These are phyloP conservation scores for Apeira syringaria DNA, from an alignment of 2,888 invertebrate species.

Conservation along the genomic window DNA sequence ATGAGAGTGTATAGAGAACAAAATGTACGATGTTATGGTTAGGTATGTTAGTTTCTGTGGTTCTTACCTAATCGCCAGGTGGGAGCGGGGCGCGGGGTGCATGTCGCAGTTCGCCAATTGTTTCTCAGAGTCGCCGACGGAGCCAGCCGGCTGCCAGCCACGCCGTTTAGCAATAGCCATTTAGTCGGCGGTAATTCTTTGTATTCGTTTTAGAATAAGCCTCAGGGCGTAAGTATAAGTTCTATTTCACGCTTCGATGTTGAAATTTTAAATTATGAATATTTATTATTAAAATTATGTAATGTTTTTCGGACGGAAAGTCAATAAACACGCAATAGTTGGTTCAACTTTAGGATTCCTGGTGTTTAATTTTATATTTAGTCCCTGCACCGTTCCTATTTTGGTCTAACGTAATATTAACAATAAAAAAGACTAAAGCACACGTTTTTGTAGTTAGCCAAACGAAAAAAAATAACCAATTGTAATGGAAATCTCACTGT, in stretches of 20 bases:
- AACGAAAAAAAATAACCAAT: too few relatives aligned
- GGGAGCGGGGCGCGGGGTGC: neutral
- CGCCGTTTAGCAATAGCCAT: constrained; percentile 80
- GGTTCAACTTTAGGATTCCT: constrained; percentile 73
- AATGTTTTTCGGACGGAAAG: constrained; percentile 77
- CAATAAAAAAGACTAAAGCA: too few relatives aligned
- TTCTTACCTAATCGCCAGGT: constrained; percentile 17
- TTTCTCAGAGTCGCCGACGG: constrained; percentile 36
- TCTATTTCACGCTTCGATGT: constrained; percentile 77
- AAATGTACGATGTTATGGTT: constrained; percentile 19
- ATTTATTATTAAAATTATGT: constrained; percentile 64
- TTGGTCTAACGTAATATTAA: too few relatives aligned
- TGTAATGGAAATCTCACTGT: too few relatives aligned
- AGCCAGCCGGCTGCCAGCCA: constrained; percentile 47
- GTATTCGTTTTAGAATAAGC: constrained; percentile 83
- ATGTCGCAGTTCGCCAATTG: constrained; percentile 33
- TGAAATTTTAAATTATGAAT: constrained; percentile 61
- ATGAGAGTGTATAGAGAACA: constrained; percentile 22
- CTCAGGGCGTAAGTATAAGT: constrained; percentile 68
- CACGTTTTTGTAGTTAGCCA: too few relatives aligned
- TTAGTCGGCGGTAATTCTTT: constrained; percentile 76
- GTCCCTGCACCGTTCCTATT: too few relatives aligned
- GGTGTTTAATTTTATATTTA: constrained; percentile 46
- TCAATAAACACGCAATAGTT: constrained; percentile 85
- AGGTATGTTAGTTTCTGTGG: constrained; percentile 17